These are phyloP conservation scores for Trissolcus brochymenae DNA, from an alignment of 2,888 invertebrate genomes.

Conservation along the genomic window DNA sequence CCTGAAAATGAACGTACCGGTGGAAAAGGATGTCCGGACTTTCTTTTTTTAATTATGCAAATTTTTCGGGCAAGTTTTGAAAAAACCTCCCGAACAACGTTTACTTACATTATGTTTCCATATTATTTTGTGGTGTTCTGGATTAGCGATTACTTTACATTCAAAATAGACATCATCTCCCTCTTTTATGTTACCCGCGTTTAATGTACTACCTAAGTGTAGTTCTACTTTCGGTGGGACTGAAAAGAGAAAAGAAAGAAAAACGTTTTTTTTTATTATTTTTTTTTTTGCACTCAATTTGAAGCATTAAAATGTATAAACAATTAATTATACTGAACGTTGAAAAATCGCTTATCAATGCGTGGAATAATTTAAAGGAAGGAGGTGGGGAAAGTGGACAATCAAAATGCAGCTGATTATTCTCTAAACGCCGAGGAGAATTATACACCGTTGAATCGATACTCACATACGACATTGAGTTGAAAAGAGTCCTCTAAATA, in stretches of 20 bases:
- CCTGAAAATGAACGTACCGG: constrained; percentile 77
- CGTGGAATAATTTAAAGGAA: constrained; percentile 7
- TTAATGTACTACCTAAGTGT: constrained; percentile 85
- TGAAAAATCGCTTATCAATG: neutral
- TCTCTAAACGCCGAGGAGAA: constrained; percentile 11
- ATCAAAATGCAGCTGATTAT: no score
- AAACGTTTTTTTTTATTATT: no score
- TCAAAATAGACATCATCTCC: constrained; percentile 89
- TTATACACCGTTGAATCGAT: constrained; percentile 52
- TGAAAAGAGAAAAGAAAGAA: constrained; percentile 68
- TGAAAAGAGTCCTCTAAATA: constrained; percentile 88
- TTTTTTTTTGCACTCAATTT: neutral
- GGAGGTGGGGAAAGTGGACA: neutral
- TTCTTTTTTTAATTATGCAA: constrained; percentile 2
- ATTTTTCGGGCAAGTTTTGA: neutral
- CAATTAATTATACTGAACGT: no score
- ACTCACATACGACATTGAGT: constrained; percentile 94
- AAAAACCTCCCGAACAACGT: neutral
- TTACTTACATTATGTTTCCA: constrained; percentile 87
- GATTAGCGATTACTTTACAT: constrained; percentile 86
- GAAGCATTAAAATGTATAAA: no score
- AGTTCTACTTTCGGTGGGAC: constrained; percentile 86
- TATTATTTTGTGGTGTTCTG: constrained; percentile 85
- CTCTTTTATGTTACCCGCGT: constrained; percentile 87
- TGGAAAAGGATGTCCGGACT: neutral